phyloP scores from a whole-genome alignment of 2,113 vertebrate genomes.

The Crocuta crocuta region DNA sequence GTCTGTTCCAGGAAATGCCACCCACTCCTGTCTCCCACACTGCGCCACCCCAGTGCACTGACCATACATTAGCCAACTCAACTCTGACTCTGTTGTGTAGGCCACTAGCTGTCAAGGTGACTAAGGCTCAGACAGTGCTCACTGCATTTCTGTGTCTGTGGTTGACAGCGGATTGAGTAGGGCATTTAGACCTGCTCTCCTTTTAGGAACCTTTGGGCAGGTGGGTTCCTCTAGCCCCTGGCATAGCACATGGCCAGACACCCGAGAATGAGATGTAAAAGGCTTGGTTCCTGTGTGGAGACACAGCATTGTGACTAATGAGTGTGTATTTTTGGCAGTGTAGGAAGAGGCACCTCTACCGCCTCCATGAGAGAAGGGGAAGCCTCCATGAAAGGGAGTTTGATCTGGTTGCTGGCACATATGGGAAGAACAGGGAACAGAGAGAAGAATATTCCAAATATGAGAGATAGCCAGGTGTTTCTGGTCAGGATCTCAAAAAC shows the following conservation, averaged over 20 bases:
- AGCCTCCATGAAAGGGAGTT: neutral
- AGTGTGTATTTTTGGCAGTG: neutral
- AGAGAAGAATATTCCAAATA: neutral
- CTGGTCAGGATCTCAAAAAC: conserved; percentile 43
- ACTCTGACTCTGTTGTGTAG: conserved; percentile 10
- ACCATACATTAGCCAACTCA: neutral
- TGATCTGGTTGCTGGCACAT: neutral
- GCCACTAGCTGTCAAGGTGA: neutral
- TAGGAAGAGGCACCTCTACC: neutral
- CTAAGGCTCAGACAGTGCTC: neutral
- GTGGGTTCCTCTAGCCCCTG: neutral
- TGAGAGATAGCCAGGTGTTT: neutral
- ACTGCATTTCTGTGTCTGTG: neutral
- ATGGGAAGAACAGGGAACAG: neutral
- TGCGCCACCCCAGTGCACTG: neutral
- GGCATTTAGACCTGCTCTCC: neutral
- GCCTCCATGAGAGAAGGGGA: neutral
- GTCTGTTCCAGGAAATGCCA: conserved; percentile 67
- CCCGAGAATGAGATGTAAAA: neutral
- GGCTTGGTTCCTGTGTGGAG: neutral
- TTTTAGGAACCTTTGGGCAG: neutral
- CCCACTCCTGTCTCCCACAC: conserved; percentile 57
- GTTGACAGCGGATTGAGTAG: neutral
- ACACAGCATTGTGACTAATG: neutral
- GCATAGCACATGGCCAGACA: neutral